phyloP scores from a whole-genome alignment of 2,113 vertebrate genomes.

The Megaceryle maxima region DNA sequence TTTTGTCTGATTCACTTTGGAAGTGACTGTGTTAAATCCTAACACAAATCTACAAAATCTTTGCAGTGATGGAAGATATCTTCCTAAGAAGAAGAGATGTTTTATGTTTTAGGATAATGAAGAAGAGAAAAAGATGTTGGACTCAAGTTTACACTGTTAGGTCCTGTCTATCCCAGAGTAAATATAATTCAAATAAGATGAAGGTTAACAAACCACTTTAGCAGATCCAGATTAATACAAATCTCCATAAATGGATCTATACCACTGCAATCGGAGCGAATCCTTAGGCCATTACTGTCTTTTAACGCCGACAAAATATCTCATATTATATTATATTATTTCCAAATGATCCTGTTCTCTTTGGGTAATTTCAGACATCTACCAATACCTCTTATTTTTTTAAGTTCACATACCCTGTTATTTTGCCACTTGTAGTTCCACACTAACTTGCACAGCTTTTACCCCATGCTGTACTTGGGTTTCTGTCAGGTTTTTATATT shows the following conservation, averaged over 20 bases:
- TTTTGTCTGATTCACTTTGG: background rate
- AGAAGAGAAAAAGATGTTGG: background rate
- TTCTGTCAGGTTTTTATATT: background rate
- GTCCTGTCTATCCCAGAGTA: background rate
- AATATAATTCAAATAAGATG: background rate
- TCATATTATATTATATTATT: background rate
- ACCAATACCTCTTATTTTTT: background rate
- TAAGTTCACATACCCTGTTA: background rate
- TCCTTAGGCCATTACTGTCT: background rate
- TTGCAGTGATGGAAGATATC: background rate
- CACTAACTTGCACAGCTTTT: background rate
- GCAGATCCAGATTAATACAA: background rate
- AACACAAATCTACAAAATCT: background rate
- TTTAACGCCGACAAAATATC: background rate
- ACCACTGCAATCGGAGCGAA: background rate
- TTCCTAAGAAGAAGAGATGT: background rate
- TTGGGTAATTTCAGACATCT: background rate
- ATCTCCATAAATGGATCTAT: background rate
- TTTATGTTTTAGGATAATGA: background rate
- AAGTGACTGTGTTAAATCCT: background rate
- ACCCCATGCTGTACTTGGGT: background rate
- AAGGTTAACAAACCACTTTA: background rate
- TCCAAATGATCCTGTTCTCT: background rate
- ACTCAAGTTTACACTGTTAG: background rate
- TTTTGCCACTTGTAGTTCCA: background rate